phyloP scores from a whole-genome alignment of 2,113 vertebrate genomes.

The Nycticryphes semicollaris region DNA sequence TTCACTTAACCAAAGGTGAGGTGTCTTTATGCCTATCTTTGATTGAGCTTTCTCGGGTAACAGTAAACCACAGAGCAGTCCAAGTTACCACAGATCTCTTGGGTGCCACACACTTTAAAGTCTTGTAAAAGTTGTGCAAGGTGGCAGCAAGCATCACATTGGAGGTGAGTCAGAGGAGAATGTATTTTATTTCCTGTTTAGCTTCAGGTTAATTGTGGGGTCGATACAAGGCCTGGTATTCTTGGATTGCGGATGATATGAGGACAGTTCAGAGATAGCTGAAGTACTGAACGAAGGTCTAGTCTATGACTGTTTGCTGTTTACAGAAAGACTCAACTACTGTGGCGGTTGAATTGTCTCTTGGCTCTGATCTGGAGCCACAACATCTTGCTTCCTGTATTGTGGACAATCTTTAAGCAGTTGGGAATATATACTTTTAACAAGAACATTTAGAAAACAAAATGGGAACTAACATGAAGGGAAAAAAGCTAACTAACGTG shows the following conservation, averaged over 20 bases:
- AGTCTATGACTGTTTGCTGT: background rate
- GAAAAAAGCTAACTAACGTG: background rate
- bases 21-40: background rate
- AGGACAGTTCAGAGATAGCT: background rate
- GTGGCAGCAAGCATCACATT: background rate
- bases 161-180: background rate
- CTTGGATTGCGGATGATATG: background rate
- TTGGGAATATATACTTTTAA: background rate
- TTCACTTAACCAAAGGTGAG: background rate
- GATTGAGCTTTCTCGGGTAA: background rate
- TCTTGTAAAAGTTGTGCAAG: background rate
- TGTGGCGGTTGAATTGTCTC: background rate
- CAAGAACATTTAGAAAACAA: background rate
- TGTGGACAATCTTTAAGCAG: background rate
- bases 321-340: background rate
- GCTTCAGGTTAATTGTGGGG: background rate
- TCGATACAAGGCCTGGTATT: background rate
- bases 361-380: background rate
- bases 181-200: conserved; percentile 19
- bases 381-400: background rate
- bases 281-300: background rate
- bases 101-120: background rate
- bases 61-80: background rate
- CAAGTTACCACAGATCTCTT: background rate
- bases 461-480: background rate